phyloP scores from a whole-genome alignment of 2,888 invertebrate genomes.

The Drosophila sordidapex region DNA sequence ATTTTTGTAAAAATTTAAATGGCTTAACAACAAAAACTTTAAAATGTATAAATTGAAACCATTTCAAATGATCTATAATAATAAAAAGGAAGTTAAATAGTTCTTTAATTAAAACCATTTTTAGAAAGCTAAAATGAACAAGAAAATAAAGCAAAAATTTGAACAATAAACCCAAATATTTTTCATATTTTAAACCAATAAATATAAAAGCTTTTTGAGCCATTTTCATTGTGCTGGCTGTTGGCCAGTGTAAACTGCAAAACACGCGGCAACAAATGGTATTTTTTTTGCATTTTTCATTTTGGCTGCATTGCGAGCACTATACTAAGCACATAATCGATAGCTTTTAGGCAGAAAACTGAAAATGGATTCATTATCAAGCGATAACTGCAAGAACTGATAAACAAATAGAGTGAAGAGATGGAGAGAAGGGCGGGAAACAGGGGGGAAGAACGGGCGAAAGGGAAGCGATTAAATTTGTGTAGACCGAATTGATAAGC shows the following conservation, averaged over 20 bases:
- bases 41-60: neutral
- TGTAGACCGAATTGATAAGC: slow-evolving; percentile 79
- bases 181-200: slow-evolving; percentile 8
- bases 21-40: neutral
- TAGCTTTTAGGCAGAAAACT: slow-evolving; percentile 68
- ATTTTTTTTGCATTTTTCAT: slow-evolving; percentile 34
- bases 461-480: slow-evolving; percentile 58
- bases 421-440: neutral
- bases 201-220: neutral
- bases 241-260: slow-evolving; percentile 20
- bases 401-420: neutral
- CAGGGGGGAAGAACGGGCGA: neutral
- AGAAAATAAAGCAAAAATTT: neutral
- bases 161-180: neutral
- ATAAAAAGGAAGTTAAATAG: neutral
- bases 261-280: slow-evolving; percentile 41
- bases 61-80: neutral
- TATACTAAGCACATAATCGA: slow-evolving; percentile 73
- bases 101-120: neutral
- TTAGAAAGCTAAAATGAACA: neutral
- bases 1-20: neutral
- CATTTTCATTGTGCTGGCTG: slow-evolving; percentile 1
- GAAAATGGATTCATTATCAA: slow-evolving; percentile 53
- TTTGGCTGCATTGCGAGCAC: slow-evolving; percentile 63
- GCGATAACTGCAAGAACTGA: slow-evolving; percentile 31